Conservation (phyloP, 2,888 invertebrate species). For the Petrophora chlorosata region DNA sequence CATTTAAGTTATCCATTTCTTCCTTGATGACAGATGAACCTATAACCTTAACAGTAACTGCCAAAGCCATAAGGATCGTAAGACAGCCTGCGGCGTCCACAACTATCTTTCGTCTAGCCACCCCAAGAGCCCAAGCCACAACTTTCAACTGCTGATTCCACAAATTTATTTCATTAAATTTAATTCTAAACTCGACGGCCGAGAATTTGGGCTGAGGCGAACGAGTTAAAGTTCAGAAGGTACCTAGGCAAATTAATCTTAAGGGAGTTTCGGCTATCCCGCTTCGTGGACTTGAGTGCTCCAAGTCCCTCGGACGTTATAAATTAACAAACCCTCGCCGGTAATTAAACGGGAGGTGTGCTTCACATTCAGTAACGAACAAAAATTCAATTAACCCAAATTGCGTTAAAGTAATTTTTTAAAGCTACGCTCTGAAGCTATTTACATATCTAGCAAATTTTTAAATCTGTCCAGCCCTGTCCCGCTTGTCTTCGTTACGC, state of each 20-base stretch:
- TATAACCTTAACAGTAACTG: constrained; percentile 12
- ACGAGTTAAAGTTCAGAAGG: constrained; percentile 80
- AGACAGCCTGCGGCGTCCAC: constrained; percentile 24
- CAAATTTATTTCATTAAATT: constrained; percentile 81
- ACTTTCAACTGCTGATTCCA: constrained; percentile 68
- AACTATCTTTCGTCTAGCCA: constrained; percentile 32
- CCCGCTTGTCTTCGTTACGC: constrained; percentile 41
- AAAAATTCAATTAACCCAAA: constrained; percentile 79
- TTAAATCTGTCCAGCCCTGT: constrained; percentile 51
- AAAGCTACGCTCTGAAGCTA: constrained; percentile 52
- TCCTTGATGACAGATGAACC: constrained; percentile 21
- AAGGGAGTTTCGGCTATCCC: constrained; percentile 80
- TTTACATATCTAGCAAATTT: constrained; percentile 65
- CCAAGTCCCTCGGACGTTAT: constrained; percentile 73
- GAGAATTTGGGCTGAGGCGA: constrained; percentile 78
- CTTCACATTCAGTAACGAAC: constrained; percentile 72
- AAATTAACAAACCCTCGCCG: constrained; percentile 79
- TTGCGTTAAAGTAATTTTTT: constrained; percentile 68
- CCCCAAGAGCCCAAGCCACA: constrained; percentile 58
- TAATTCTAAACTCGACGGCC: constrained; percentile 76
- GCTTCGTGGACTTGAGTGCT: constrained; percentile 65
- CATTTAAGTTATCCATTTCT: constrained; percentile 7
- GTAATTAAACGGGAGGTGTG: constrained; percentile 78
- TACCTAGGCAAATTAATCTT: constrained; percentile 81
- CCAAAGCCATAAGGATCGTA: constrained; percentile 16